Conservation (phyloP, 2,797 vertebrate species). For the Labeo calbasu region DNA sequence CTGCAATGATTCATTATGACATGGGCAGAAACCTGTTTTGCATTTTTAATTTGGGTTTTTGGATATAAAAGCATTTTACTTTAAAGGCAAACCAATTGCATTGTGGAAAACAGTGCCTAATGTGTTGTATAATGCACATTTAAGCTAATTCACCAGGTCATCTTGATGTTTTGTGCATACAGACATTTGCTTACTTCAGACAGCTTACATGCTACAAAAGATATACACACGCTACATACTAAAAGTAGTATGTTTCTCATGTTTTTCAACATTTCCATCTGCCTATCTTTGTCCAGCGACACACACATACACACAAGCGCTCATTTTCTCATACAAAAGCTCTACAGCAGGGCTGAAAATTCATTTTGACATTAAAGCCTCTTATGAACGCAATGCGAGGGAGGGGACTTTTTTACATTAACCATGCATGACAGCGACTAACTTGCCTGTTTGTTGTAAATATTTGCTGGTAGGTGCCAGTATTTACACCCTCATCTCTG, state of each 20-base stretch:
- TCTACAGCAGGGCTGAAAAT: slow-evolving; percentile 1
- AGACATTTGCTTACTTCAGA: not conserved
- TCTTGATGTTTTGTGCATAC: not conserved
- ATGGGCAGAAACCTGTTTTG: not conserved
- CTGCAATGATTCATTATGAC: too few species aligned
- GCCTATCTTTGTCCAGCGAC: slow-evolving; percentile 14
- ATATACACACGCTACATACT: not conserved
- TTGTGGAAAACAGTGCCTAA: not conserved
- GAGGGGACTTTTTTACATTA: slow-evolving; percentile 31
- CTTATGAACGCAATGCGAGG: not conserved
- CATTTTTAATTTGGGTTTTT: too few species aligned
- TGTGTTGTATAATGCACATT: not conserved
- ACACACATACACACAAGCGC: slow-evolving; percentile 32
- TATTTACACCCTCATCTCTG: slow-evolving; percentile 57
- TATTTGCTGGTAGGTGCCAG: slow-evolving; percentile 59
- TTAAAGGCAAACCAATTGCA: not conserved
- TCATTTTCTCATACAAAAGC: slow-evolving; percentile 38
- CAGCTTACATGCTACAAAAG: not conserved
- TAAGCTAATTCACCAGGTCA: not conserved
- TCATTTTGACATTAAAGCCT: slow-evolving; percentile 48
- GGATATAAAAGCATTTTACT: not conserved
- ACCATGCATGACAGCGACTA: slow-evolving; percentile 16
- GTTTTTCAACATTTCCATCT: slow-evolving; percentile 21
- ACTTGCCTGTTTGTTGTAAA: slow-evolving; percentile 50
- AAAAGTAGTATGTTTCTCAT: not conserved